Conservation (phyloP, 1,140 invertebrate genomes). For the Pogonomyrmex californicus region DNA sequence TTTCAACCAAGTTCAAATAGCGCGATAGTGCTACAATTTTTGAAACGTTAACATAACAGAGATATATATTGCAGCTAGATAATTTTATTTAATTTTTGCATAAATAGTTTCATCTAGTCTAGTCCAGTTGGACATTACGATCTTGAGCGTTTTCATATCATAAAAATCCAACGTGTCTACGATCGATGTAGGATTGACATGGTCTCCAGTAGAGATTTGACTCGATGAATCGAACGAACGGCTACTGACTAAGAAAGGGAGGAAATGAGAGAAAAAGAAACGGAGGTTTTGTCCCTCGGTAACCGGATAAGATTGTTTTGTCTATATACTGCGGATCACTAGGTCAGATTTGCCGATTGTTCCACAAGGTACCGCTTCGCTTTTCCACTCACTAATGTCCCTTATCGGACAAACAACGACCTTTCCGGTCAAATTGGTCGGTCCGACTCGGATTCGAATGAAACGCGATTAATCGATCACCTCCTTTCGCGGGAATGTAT, state of each 20-base stretch:
- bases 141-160: slow-evolving; percentile 38
- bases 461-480: slow-evolving; percentile 83
- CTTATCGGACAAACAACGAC: slow-evolving; percentile 81
- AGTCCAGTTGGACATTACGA: slow-evolving; percentile 19
- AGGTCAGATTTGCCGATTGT: slow-evolving; percentile 76
- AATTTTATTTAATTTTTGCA: neutral
- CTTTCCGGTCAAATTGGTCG: slow-evolving; percentile 81
- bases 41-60: neutral
- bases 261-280: slow-evolving; percentile 3
- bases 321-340: slow-evolving; percentile 73
- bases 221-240: slow-evolving; percentile 16
- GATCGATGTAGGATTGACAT: neutral
- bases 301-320: slow-evolving; percentile 76
- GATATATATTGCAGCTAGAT: neutral
- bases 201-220: slow-evolving; percentile 33
- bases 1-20: neutral
- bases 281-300: slow-evolving; percentile 64
- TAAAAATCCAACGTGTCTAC: slow-evolving; percentile 50
- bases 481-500: slow-evolving; percentile 76
- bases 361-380: slow-evolving; percentile 48
- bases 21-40: neutral
- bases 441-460: slow-evolving; percentile 71
- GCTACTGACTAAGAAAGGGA: neutral
- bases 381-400: slow-evolving; percentile 35
- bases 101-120: neutral